These are phyloP conservation scores for Drosophila engyochracea DNA, from an alignment of 2,888 invertebrate genomes.

Conservation along the genomic window DNA sequence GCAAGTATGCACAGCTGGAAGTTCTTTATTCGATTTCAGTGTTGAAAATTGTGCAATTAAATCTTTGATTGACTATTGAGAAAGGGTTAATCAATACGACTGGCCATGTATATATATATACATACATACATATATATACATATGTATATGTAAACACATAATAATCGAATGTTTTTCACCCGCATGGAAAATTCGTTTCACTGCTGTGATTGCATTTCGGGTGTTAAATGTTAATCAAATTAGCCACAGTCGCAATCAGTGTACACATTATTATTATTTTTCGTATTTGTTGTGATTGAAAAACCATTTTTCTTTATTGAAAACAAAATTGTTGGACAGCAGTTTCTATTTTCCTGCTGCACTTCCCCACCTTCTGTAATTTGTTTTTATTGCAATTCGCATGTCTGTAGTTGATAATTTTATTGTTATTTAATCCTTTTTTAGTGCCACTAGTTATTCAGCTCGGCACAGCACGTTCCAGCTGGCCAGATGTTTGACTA, in stretches of 20 bases:
- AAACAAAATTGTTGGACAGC: constrained; percentile 16
- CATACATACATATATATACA: background rate
- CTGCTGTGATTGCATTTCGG: constrained; percentile 32
- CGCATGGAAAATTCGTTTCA: constrained; percentile 28
- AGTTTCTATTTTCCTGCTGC: background rate
- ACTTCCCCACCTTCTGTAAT: background rate
- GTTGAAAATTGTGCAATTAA: constrained; percentile 59
- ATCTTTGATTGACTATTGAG: constrained; percentile 55
- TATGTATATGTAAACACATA: constrained; percentile 8
- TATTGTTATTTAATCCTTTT: constrained; percentile 74
- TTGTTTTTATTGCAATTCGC: constrained; percentile 14
- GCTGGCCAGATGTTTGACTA: constrained; percentile 68
- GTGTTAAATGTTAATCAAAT: constrained; percentile 66
- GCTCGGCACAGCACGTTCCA: constrained; percentile 33
- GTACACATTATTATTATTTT: constrained; percentile 56
- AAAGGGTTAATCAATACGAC: constrained; percentile 58
- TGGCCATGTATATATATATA: constrained; percentile 15
- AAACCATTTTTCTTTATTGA: constrained; percentile 64
- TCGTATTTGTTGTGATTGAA: constrained; percentile 50
- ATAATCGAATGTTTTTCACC: constrained; percentile 21
- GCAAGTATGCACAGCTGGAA: constrained; percentile 30
- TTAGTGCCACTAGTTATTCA: constrained; percentile 39
- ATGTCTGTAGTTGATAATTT: constrained; percentile 46
- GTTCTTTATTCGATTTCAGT: constrained; percentile 47
- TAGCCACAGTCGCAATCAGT: constrained; percentile 64